These are phyloP conservation scores for Bombylius major DNA, from an alignment of 2,888 invertebrate genomes.

Conservation along the genomic window DNA sequence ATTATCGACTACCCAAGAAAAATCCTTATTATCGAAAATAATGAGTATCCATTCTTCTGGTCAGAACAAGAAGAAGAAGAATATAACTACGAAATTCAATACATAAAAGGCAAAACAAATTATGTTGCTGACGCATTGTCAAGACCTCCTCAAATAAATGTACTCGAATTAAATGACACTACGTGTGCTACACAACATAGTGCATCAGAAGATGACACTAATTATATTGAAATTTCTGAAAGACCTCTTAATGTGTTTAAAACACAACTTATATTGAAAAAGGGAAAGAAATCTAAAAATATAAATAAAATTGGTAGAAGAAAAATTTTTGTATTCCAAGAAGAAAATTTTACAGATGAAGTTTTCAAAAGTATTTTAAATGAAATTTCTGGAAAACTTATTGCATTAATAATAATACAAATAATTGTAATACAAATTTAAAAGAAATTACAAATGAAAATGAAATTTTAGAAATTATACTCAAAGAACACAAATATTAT, in stretches of 20 bases:
- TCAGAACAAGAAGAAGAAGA: slow-evolving; percentile 12
- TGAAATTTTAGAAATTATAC: not conserved
- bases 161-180: not conserved
- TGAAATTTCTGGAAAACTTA: not conserved
- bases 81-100: slow-evolving; percentile 16
- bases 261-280: not conserved
- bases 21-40: not conserved
- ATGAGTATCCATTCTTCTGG: not conserved
- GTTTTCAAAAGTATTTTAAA: not conserved
- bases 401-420: not conserved
- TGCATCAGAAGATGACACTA: not conserved
- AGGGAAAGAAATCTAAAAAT: not conserved
- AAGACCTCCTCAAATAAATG: slow-evolving; percentile 4
- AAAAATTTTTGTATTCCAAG: not conserved
- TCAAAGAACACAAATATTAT: not conserved
- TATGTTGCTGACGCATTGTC: slow-evolving; percentile 12
- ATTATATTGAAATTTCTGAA: not conserved
- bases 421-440: not conserved
- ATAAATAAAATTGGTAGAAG: not conserved
- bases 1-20: not conserved
- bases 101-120: slow-evolving; percentile 14
- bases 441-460: not conserved
- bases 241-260: slow-evolving; percentile 1
- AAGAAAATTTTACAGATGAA: not conserved
- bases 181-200: slow-evolving; percentile 1